These are phyloP conservation scores for Squalus acanthias DNA, from an alignment of 2,797 vertebrate genomes.

Conservation along the genomic window DNA sequence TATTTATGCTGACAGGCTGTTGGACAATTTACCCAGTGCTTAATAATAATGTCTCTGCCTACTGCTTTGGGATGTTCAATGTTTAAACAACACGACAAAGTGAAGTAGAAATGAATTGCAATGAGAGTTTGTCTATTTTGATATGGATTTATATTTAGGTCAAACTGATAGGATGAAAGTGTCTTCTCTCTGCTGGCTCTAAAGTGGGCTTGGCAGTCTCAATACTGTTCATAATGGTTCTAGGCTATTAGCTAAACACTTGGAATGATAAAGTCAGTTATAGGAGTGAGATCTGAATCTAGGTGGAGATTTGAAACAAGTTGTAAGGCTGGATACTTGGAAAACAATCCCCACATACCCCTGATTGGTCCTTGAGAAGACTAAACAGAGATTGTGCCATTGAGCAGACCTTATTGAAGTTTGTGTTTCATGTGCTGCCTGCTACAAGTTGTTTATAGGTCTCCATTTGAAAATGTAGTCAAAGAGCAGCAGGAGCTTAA, in stretches of 20 bases:
- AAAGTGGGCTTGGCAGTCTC: background rate
- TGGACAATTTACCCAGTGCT: background rate
- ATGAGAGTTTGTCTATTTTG: background rate
- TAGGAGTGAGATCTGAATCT: background rate
- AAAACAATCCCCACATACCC: background rate
- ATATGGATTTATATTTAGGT: background rate
- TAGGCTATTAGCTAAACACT: background rate
- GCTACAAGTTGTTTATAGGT: background rate
- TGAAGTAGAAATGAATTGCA: constrained; percentile 9
- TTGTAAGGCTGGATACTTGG: background rate
- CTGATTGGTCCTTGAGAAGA: background rate
- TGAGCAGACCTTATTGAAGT: background rate
- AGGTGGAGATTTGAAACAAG: background rate
- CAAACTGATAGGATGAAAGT: background rate
- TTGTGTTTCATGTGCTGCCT: background rate
- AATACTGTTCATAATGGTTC: background rate
- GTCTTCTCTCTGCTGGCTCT: background rate
- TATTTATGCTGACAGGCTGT: background rate
- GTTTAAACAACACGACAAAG: background rate
- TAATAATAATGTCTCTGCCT: background rate
- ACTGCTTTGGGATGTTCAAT: background rate
- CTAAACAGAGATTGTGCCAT: background rate
- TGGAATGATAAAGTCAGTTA: background rate
- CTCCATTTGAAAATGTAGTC: background rate
- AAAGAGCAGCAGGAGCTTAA: background rate